Evolutionary conservation across 2,888 invertebrate species (phyloP), one percentile per base, ranked within the genome.

Genomic region (Pseudococcus jackbeardsleyi): DNA sequence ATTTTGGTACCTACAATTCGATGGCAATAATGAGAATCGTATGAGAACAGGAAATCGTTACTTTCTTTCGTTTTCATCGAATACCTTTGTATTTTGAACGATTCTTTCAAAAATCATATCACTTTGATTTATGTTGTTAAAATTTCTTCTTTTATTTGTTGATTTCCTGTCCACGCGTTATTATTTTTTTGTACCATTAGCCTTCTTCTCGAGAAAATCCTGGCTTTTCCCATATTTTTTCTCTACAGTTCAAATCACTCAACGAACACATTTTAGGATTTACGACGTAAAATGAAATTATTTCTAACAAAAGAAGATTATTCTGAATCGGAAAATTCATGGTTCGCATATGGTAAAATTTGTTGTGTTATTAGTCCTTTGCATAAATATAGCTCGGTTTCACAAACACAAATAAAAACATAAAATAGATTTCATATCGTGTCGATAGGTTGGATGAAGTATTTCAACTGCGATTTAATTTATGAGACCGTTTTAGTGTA

Each of bases 391-490:
- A 11, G 12, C 22, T 15, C 72, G 72, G 26, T 72, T 72, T 26
- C 72, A 54, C 54, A 8, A 54, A 54, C n/a, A 6, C 54, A 6
- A n/a, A 42, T 42, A n/a, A 54, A 54, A 72, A 26, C 72, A 17
- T 33, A 15, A 72, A 64, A 64, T 64, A 22, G 22, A 64, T 64
- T 64, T 64, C 11, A 50, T 15, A 12, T 50, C 48, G 48, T 50
- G 48, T 50, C 15, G 48, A 50, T 50, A 50, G 48, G 12, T 50
- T 12, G 48, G 4, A 50, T 50, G 12, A 50, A 50, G n/a, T 11
- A 64, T 64, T 64, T 64, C 64, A 64, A 64, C 19, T 19, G 64
- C 6, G 64, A 64, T 64, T 64, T 64, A 22, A 64, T 64, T 64
- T 64, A 64, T 22, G 64, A 64, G 64, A 64, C 11, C 19, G 64